Base-by-base conservation (phyloP, 2,888 invertebrate genomes). In the Drosophila robusta region DNA sequence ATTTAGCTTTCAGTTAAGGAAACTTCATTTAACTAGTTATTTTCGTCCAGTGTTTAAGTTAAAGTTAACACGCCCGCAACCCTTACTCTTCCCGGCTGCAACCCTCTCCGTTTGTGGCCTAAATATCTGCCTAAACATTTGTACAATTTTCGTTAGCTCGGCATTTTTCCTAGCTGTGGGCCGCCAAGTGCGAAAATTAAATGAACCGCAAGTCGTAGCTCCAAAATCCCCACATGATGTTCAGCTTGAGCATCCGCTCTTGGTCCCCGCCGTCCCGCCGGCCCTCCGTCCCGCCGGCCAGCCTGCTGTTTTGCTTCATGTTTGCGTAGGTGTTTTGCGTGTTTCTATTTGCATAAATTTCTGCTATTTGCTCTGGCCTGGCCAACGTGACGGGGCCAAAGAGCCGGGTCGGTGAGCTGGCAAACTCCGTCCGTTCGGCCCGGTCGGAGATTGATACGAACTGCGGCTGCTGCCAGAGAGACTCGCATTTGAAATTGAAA, bases 111-210 rank as follows among this genome's bases (percentile, higher is more conserved):
- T 34, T 34, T 34, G 34, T 34, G 34, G 34, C 34, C 12, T 34
- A 34, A 34, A 34, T 34, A 32, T 11, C 11, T 32, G 32, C 32
- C 32, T 32, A 32, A 32, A 29, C 36, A n/a, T 65, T 62, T 46
- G 41, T 22, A 52, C 29, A 50, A 55, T 32, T 49, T 58, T 65
- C 44, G 51, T 42, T 41, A 38, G 22, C 51, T 60, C 49, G 44
- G 41, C 29, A 29, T 22, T 65, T 44, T 61, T 62, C 61, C 54
- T 47, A 60, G 47, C 57, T 72, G 72, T 36, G 29, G 11, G 45
- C 49, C 58, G 80, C 54, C 80, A 78, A 76, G 85, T 79, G 85
- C 80, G 85, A 86, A 87, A 85, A 86, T 87, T 83, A 83, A 87
- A 86, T 86, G 87, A 86, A 77, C 78, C 80, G 79, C 83, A 85